Percentiles rank a stretch among this genome's conserved stretches.
phyloP scores from a whole-genome alignment of 2,113 vertebrate genomes.

The Verasper variegatus region DNA sequence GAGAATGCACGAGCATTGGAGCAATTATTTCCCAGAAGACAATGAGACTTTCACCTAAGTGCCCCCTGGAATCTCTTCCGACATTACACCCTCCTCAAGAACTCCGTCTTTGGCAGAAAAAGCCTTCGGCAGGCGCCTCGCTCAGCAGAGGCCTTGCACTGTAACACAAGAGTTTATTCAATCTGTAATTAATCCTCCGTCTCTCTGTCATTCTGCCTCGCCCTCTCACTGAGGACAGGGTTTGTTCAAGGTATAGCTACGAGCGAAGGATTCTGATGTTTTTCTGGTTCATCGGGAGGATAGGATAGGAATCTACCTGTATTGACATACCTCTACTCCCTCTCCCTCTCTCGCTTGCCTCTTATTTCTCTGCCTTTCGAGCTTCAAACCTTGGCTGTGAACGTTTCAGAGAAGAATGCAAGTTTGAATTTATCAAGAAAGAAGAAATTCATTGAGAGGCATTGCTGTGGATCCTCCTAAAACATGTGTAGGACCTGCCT shows the following conservation, averaged over 20 bases:
- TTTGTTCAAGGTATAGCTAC: slow-evolving; percentile 74
- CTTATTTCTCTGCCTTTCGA: slow-evolving; percentile 6
- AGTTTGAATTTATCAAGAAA: background rate
- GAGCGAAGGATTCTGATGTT: slow-evolving; percentile 74
- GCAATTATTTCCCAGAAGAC: slow-evolving; percentile 42
- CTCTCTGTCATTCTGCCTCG: slow-evolving; percentile 61
- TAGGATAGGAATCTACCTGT: slow-evolving; percentile 86
- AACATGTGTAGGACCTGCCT: background rate
- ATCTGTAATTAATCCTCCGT: slow-evolving; percentile 69
- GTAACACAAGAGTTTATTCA: slow-evolving; percentile 71
- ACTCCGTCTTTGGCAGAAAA: slow-evolving; percentile 71
- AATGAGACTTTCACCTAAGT: slow-evolving; percentile 58
- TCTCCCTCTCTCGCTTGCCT: slow-evolving; percentile 18
- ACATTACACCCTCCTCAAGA: slow-evolving; percentile 52
- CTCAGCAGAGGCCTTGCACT: slow-evolving; percentile 47
- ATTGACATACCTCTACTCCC: slow-evolving; percentile 57
- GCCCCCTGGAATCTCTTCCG: slow-evolving; percentile 49
- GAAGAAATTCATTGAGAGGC: background rate
- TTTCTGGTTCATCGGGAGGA: slow-evolving; percentile 89
- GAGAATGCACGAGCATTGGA: slow-evolving; percentile 18
- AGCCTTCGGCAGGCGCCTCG: slow-evolving; percentile 82
- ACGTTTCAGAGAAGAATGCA: slow-evolving; percentile 4
- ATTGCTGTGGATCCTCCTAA: slow-evolving; percentile 10
- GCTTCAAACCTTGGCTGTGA: slow-evolving; percentile 18
- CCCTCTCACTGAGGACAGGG: slow-evolving; percentile 74